phyloP scores from a whole-genome alignment of 2,888 invertebrate genomes.

The Branchellion lobata region DNA sequence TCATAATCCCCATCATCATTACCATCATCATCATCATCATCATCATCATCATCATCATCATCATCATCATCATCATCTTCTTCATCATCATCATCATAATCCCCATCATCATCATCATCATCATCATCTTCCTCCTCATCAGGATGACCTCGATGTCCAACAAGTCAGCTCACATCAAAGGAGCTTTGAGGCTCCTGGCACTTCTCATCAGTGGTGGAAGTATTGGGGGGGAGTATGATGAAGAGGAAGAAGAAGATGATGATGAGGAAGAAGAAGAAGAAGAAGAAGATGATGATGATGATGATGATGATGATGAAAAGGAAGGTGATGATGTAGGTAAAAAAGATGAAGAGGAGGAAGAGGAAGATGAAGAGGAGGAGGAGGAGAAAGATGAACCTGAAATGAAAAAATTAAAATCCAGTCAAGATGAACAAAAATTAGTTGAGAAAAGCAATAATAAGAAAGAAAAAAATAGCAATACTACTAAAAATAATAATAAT shows the following conservation, averaged over 20 bases:
- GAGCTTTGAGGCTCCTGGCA: conserved; percentile 21
- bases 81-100: conserved; percentile 1
- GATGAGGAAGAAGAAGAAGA: neutral
- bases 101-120: too few species aligned
- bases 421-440: neutral
- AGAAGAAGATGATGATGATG: conserved; percentile 25
- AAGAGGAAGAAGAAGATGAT: neutral
- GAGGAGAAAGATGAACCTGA: neutral
- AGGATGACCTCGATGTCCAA: conserved; percentile 35
- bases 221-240: neutral
- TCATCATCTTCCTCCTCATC: conserved; percentile 24
- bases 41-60: conserved; percentile 32
- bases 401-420: neutral
- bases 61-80: conserved; percentile 17
- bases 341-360: conserved; percentile 9
- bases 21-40: conserved; percentile 33
- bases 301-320: conserved; percentile 17
- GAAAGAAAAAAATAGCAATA: neutral
- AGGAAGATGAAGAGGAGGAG: conserved; percentile 19
- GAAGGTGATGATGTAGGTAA: neutral
- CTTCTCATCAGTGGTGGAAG: conserved; percentile 20
- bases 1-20: too few species aligned
- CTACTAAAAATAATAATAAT: neutral
- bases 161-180: conserved; percentile 29
- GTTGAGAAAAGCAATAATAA: neutral